Base-by-base conservation (phyloP, 2,113 vertebrate genomes). In the Hemichromis elongatus region DNA sequence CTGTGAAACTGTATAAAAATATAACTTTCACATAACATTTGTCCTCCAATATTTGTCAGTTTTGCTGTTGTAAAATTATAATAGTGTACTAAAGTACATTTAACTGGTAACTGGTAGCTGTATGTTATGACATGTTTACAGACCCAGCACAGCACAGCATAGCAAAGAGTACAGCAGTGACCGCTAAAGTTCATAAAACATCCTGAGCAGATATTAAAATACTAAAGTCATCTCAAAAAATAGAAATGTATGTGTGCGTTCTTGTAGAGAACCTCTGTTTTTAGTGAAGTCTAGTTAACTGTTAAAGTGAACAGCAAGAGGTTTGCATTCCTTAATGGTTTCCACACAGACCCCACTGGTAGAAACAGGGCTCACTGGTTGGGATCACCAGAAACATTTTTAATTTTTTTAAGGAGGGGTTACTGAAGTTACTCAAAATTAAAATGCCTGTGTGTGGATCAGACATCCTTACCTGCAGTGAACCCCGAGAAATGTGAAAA, bases 81-180 rank as follows among this genome's bases (percentile, higher is more conserved):
- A 50, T 19, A 2, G 16, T 7, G 18, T 52, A 9, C 18, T 52
- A 19, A 52, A 19, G 16, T 50, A 18, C 16, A 18, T 50, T 19
- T 52, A 52, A n/a, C 8, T 6, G 18, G 50, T 52, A 52, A 9
- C 18, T n/a, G 19, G 14, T 18, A 52, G 3, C 2, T 8, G 16
- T 52, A 18, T 50, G 47, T 19, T 52, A 52, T 52, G 3, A 19
- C 47, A 52, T 4, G 8, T 19, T 3, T 7, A 50, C 6, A 19
- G 18, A 3, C 40, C 13, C 63, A 42, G 9, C 9, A 0, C 3
- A 59, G 13, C 21, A 26, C 21, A 45, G 0, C 16, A 18, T 21
- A 3, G 66, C 40, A 0, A 26, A 45, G 13, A 70, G 0, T 0
- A 26, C 0, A 0, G 3, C 21, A 70, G 37, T 70, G 21, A 24